Evolutionary conservation across 2,888 invertebrate genomes (phyloP), one percentile per base, ranked within the genome.

Genomic region (Globia sparganii): DNA sequence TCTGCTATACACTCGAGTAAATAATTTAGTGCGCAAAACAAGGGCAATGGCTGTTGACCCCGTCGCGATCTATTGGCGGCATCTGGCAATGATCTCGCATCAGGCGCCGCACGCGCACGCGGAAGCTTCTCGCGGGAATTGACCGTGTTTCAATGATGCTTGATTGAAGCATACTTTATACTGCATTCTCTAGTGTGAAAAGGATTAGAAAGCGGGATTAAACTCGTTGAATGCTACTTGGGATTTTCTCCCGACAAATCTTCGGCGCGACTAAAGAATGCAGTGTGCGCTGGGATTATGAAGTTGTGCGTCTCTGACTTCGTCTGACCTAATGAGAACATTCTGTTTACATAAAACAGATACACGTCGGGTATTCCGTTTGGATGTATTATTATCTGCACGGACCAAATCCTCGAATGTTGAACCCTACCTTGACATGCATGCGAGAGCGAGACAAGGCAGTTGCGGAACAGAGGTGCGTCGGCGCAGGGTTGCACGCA

Each of bases 371-470:
- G 92, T 94, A 91, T 95, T 92, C 93, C 91, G 89, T 91, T 91
- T 89, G 90, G 86, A 88, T 93, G 92, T 94, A 94, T 95, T 94
- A 94, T 94, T 95, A 94, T 94, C 92, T 88, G 91, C 91, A 91
- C 90, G 94, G 89, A 93, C 93, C 89, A 93, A 94, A 95, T 95
- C 94, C 94, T 95, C 96, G 96, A 95, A 94, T 96, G 92, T 96
- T 96, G 96, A 96, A 96, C 96, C 94, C 96, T 96, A 96, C 96
- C 96, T 96, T 96, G 96, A 96, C 96, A 96, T 94, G 96, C 90
- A 95, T 96, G 96, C 93, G 93, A 89, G 95, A 94, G 93, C 91
- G 95, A 93, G 94, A 94, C 91, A 91, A 91, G 91, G 89, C 89
- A 88, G 91, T 92, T 90, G 93, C 94, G 94, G 95, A 94, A 94